Evolutionary conservation across 2,888 invertebrate genomes (phyloP).

Genomic region (Ophion costatus): DNA sequence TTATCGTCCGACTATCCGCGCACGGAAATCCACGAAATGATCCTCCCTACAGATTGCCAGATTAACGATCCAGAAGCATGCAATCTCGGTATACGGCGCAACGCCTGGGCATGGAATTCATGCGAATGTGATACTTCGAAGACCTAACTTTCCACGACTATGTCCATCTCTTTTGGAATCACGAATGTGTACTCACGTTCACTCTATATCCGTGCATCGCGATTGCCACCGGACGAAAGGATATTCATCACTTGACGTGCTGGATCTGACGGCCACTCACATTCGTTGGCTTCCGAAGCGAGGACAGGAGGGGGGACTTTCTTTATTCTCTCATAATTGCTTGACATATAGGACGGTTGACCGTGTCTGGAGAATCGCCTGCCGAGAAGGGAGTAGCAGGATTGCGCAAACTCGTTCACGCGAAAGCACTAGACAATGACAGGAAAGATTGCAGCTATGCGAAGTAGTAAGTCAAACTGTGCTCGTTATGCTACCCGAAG

Average conservation of each 20-base stretch:
- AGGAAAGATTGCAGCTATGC: too few species aligned
- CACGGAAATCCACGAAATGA: conserved; percentile 45
- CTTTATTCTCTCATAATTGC: too few species aligned
- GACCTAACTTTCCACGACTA: conserved; percentile 12
- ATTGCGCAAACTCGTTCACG: too few species aligned
- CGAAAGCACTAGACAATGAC: too few species aligned
- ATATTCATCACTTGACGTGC: neutral
- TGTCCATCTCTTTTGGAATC: conserved; percentile 17
- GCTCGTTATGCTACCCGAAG: too few species aligned
- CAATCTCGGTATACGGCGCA: conserved; percentile 22
- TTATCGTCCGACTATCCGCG: conserved; percentile 34
- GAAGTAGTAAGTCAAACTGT: too few species aligned
- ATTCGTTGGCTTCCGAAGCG: neutral
- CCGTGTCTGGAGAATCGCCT: too few species aligned
- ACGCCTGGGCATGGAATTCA: conserved; percentile 14
- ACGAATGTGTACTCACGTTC: conserved; percentile 24
- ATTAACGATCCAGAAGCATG: conserved; percentile 46
- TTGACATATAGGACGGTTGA: too few species aligned
- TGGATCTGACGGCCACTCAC: neutral
- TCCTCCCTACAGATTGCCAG: conserved; percentile 40
- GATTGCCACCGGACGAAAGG: conserved; percentile 2
- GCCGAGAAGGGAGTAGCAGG: too few species aligned
- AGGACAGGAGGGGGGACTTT: too few species aligned
- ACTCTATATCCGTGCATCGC: neutral
- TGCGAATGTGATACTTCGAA: conserved; percentile 22